Conservation (phyloP, 2,113 vertebrate species). For the Struthidea cinerea region DNA sequence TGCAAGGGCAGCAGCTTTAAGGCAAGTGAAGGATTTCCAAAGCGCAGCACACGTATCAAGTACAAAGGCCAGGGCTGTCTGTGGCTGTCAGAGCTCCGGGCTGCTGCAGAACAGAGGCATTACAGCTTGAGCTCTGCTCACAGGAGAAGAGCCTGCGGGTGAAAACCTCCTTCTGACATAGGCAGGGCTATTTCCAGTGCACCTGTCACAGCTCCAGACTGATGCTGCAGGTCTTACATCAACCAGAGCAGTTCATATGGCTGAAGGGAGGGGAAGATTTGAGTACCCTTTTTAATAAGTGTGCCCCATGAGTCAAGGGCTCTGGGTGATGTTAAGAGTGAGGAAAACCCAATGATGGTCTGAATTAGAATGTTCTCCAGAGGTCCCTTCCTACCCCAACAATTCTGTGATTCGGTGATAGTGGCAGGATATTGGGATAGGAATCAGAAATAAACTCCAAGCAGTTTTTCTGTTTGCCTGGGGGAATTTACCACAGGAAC, state of each 20-base stretch:
- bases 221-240: not conserved
- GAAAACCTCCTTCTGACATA: not conserved
- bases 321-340: not conserved
- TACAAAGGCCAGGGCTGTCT: not conserved
- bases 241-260: not conserved
- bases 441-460: not conserved
- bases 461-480: not conserved
- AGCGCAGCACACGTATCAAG: not conserved
- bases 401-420: not conserved
- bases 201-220: not conserved
- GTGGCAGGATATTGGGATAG: not conserved
- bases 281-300: not conserved
- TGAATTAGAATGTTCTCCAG: not conserved
- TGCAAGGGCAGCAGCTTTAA: not conserved
- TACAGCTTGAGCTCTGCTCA: not conserved
- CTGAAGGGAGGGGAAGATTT: not conserved
- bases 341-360: not conserved
- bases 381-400: not conserved
- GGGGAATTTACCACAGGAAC: not conserved
- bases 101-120: not conserved
- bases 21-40: not conserved
- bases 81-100: not conserved
- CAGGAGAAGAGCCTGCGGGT: not conserved
- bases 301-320: not conserved
- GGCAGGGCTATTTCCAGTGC: not conserved